These are phyloP conservation scores for Mesembrinibis cayennensis DNA, from an alignment of 2,113 vertebrate species.

Conservation along the genomic window DNA sequence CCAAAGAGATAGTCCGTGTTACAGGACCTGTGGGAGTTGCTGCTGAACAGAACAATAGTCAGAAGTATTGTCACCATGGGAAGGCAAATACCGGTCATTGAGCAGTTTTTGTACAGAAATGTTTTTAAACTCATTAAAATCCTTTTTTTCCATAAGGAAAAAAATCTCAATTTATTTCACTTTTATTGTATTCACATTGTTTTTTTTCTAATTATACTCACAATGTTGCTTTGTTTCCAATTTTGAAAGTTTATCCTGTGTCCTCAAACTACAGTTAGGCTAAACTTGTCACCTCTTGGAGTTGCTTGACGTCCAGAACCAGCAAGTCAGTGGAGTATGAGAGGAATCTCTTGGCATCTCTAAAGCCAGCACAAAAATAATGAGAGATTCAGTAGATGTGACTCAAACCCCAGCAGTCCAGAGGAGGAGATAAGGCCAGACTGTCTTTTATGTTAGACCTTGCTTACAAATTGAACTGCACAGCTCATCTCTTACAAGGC, in stretches of 20 bases:
- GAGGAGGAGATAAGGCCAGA: neutral
- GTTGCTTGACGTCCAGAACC: neutral
- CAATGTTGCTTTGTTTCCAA: neutral
- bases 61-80: neutral
- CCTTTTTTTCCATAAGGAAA: neutral
- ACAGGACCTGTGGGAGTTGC: neutral
- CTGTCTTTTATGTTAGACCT: neutral
- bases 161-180: neutral
- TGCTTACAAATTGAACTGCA: neutral
- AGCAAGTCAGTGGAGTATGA: neutral
- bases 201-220: neutral
- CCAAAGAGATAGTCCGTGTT: conserved; percentile 85
- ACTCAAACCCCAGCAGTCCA: neutral
- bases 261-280: neutral
- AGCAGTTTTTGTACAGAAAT: conserved; percentile 63
- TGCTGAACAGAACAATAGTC: neutral
- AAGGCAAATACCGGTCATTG: neutral
- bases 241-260: neutral
- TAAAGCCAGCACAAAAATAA: neutral
- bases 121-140: conserved; percentile 71
- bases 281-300: neutral
- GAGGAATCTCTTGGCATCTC: neutral
- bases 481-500: neutral
- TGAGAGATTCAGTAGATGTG: neutral
- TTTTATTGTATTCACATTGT: neutral